phyloP scores from a whole-genome alignment of 2,113 vertebrate species.

The Leuciscus idus region DNA sequence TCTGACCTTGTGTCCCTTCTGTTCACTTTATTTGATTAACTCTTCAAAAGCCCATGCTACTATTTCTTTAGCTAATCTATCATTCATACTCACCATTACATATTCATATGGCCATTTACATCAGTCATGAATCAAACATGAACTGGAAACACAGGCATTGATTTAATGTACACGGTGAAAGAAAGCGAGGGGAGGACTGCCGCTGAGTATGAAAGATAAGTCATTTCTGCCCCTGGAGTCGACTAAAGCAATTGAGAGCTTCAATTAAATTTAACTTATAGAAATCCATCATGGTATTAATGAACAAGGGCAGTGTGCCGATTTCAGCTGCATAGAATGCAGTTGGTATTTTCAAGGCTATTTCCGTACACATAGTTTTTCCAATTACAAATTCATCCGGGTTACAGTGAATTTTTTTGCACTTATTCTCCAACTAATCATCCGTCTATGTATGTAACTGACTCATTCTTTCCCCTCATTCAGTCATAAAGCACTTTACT shows the following conservation, averaged over 20 bases:
- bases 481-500: neutral
- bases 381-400: neutral
- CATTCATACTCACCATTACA: slow-evolving; percentile 38
- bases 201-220: slow-evolving; percentile 16
- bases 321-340: slow-evolving; percentile 1
- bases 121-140: slow-evolving; percentile 46
- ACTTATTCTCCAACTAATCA: slow-evolving; percentile 9
- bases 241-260: slow-evolving; percentile 41
- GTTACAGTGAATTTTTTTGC: neutral
- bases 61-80: slow-evolving; percentile 23
- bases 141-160: slow-evolving; percentile 8
- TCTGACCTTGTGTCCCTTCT: slow-evolving; percentile 16
- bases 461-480: neutral
- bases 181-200: neutral
- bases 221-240: slow-evolving; percentile 25
- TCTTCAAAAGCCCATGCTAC: neutral
- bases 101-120: slow-evolving; percentile 44
- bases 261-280: slow-evolving; percentile 36
- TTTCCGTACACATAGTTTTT: neutral
- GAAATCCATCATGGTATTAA: slow-evolving; percentile 27
- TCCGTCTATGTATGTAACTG: neutral
- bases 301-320: neutral
- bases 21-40: neutral
- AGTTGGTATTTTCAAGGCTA: neutral
- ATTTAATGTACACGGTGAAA: slow-evolving; percentile 28